A percentile compares a stretch with the other conserved stretches of the same genome.
phyloP scores from a whole-genome alignment of 2,888 invertebrate species.

The Eretmocerus hayati region DNA sequence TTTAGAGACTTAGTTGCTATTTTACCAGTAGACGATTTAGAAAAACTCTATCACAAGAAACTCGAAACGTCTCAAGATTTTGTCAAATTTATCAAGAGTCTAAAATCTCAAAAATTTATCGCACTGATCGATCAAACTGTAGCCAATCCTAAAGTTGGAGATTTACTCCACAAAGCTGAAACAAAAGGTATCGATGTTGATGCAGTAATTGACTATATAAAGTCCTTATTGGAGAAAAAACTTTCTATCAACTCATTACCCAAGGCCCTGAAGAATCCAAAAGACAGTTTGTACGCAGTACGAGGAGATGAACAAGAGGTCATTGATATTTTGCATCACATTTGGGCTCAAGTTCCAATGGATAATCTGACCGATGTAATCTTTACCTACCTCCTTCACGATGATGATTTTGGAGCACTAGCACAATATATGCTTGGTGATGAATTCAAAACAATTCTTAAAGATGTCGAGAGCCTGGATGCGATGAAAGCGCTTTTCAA shows the following conservation, averaged over 20 bases:
- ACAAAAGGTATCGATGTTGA: slow-evolving; percentile 28
- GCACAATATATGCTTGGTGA: slow-evolving; percentile 24
- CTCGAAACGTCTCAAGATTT: slow-evolving; percentile 26
- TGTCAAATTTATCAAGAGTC: slow-evolving; percentile 19
- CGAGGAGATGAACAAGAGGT: slow-evolving; percentile 12
- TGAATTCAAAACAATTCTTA: slow-evolving; percentile 25
- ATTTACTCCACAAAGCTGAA: slow-evolving; percentile 18
- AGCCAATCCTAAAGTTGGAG: slow-evolving; percentile 6
- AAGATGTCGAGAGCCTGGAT: slow-evolving; percentile 23
- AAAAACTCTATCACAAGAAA: slow-evolving; percentile 26
- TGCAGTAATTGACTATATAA: slow-evolving; percentile 13
- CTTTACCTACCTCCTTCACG: slow-evolving; percentile 17
- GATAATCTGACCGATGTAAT: slow-evolving; percentile 18
- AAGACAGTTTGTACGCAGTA: not conserved
- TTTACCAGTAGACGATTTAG: slow-evolving; percentile 25
- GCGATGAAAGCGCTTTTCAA: slow-evolving; percentile 20
- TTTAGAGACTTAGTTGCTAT: slow-evolving; percentile 24
- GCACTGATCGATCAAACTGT: slow-evolving; percentile 23
- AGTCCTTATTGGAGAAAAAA: slow-evolving; percentile 8
- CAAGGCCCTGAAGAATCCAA: too few relatives aligned
- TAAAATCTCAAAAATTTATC: slow-evolving; percentile 25
- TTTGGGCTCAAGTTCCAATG: slow-evolving; percentile 21
- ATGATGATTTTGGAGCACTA: slow-evolving; percentile 28
- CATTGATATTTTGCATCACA: slow-evolving; percentile 19
- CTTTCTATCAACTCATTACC: too few relatives aligned